Base-by-base conservation (phyloP, 2,888 invertebrate genomes). In the Caenorhabditis doughertyi region DNA sequence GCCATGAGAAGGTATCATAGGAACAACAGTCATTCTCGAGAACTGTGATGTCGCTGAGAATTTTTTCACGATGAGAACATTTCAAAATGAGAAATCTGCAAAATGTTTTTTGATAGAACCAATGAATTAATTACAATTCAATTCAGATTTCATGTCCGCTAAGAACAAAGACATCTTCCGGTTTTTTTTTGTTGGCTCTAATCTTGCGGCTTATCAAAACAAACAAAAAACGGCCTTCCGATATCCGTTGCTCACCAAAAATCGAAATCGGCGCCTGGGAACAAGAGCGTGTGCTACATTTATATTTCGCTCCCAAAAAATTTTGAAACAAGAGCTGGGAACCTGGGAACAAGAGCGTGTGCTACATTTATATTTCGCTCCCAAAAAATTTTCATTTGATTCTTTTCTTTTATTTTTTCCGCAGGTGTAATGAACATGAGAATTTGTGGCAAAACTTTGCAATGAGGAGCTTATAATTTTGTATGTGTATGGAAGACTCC, bases 1-100 rank as follows among this genome's bases (percentile, higher is more conserved):
- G 68, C 68, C 68, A 62, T 68, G 77, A 77, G 68, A 77, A 77
- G 77, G 68, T 77, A 77, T 68, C 77, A 77, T 42, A 68, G 53
- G 68, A 77, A 77, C 77, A 77, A 68, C 35, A 53, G 53, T 60
- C 68, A 77, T 77, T 76, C 68, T 68, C 68, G 60, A 60, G 5
- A 56, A 47, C 49, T 56, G 29, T 62, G 68, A 68, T 68, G 51
- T 77, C 51, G 53, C 77, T 77, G 77, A 77, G 77, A 77, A 77
- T 68, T 77, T 23, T 27, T 51, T 60, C 5, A 62, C 47, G 53
- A 53, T 77, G 77, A 44, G 76, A 76, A 74, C 49, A 74, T 32
- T 27, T 39, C n/a, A n/a, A n/a, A n/a, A n/a, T 58, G 35, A 18
- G n/a, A 47, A 4, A 47, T 18, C 2, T 42, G 13, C 42, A 42